Percentiles rank a stretch among this genome's conserved stretches.
Conservation (phyloP, 2,797 vertebrate genomes). For the Epinephelus coioides region DNA sequence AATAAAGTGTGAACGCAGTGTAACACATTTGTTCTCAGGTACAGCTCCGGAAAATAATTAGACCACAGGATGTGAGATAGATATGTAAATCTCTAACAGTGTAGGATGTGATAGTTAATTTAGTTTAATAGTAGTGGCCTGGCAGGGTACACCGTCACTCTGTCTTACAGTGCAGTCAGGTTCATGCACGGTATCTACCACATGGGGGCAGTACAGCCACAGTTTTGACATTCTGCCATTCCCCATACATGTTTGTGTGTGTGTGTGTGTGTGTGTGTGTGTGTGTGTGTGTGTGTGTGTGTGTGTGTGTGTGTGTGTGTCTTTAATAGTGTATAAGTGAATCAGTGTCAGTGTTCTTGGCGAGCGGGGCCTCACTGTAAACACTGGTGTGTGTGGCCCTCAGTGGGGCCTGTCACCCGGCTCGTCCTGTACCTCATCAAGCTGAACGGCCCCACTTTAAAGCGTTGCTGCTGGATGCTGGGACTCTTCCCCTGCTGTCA, state of each 20-base stretch:
- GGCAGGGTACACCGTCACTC: not conserved
- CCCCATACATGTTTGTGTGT: conserved; percentile 11
- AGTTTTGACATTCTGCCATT: conserved; percentile 48
- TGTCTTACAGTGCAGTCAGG: not conserved
- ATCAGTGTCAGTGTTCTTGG: conserved; percentile 43
- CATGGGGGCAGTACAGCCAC: conserved; percentile 81
- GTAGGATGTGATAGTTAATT: not conserved
- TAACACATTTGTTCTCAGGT: not conserved
- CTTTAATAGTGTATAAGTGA: conserved; percentile 1
- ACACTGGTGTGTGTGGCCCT: conserved; percentile 69
- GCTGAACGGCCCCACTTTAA: conserved; percentile 48
- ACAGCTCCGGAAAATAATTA: not conserved
- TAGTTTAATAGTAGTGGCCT: too few species aligned
- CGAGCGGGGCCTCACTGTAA: conserved; percentile 54
- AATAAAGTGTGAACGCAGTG: not conserved
- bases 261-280: conserved; percentile 24
- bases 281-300: conserved; percentile 24
- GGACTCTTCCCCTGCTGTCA: conserved; percentile 46
- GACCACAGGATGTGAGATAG: not conserved
- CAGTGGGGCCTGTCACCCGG: conserved; percentile 49
- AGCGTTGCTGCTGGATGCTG: conserved; percentile 48
- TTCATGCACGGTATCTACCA: conserved; percentile 35
- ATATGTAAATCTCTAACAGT: too few species aligned
- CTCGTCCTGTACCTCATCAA: conserved; percentile 67
- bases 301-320: conserved; percentile 10